A percentile compares a stretch with the other conserved stretches of the same genome.
phyloP scores from a whole-genome alignment of 2,113 vertebrate species.

The Camarhynchus parvulus region DNA sequence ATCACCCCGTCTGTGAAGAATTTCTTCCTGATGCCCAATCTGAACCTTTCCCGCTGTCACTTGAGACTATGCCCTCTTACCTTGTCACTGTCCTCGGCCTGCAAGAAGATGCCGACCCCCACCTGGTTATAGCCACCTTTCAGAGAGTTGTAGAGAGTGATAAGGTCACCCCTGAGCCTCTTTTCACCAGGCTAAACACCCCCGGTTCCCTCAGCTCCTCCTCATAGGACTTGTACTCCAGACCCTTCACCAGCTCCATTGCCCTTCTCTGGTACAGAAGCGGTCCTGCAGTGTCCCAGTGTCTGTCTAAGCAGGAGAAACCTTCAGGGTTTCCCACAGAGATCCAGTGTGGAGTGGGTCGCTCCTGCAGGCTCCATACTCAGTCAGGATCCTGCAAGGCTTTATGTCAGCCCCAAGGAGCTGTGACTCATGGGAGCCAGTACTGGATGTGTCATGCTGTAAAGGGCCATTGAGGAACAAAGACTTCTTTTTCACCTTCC shows the following conservation, averaged over 20 bases:
- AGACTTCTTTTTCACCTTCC: not conserved
- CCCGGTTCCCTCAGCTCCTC: not conserved
- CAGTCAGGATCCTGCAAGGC: accelerated
- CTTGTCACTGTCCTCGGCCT: not conserved
- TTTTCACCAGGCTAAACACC: not conserved
- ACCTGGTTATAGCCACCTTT: not conserved
- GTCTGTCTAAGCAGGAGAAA: too few species aligned
- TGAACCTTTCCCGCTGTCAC: not conserved
- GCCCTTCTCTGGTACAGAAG: not conserved
- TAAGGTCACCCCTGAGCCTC: not conserved
- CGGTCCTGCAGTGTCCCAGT: not conserved
- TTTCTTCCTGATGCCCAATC: not conserved
- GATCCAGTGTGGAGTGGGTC: accelerated
- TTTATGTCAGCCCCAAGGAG: not conserved
- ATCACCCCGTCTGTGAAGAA: too few species aligned
- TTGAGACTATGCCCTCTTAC: not conserved
- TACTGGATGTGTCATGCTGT: accelerated
- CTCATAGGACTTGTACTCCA: not conserved
- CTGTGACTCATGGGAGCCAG: accelerated
- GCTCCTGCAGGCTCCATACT: accelerated
- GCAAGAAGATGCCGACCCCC: not conserved
- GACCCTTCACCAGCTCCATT: not conserved
- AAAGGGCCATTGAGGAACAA: accelerated
- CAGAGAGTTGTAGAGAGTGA: not conserved
- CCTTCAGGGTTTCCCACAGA: not conserved